These are phyloP conservation scores for Pseudomyrmex gracilis DNA, from an alignment of 1,140 invertebrate species.

Conservation along the genomic window DNA sequence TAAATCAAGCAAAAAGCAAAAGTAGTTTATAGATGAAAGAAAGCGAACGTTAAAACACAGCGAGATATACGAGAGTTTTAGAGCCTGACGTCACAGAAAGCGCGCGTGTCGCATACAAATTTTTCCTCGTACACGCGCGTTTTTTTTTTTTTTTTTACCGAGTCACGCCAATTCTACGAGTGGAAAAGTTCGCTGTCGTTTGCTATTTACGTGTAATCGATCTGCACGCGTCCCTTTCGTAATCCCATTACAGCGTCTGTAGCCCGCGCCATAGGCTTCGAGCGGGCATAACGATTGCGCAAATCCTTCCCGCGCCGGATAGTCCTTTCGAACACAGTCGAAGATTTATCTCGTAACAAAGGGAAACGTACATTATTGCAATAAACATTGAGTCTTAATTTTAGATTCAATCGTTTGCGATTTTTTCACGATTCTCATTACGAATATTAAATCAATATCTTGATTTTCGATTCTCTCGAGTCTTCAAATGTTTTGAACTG, in stretches of 20 bases:
- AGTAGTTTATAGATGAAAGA: neutral
- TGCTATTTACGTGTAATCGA: conserved; percentile 49
- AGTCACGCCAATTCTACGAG: conserved; percentile 38
- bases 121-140: neutral
- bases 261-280: conserved; percentile 23
- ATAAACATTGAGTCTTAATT: neutral
- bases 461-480: too few species aligned
- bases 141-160: conserved; percentile 6
- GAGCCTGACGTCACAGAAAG: conserved; percentile 7
- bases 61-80: neutral
- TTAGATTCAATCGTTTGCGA: neutral
- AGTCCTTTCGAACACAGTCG: neutral
- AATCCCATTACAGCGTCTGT: conserved; percentile 42
- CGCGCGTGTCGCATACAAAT: conserved; percentile 17
- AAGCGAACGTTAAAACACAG: neutral
- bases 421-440: neutral
- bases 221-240: conserved; percentile 44
- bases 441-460: too few species aligned
- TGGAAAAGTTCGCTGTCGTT: conserved; percentile 37
- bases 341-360: neutral
- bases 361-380: neutral
- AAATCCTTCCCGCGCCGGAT: neutral
- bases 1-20: neutral
- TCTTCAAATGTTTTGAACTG: too few species aligned
- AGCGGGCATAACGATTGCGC: conserved; percentile 29